Percentiles rank a stretch among this genome's conserved stretches.
phyloP scores from a whole-genome alignment of 2,888 invertebrate genomes.

The Nezara viridula region DNA sequence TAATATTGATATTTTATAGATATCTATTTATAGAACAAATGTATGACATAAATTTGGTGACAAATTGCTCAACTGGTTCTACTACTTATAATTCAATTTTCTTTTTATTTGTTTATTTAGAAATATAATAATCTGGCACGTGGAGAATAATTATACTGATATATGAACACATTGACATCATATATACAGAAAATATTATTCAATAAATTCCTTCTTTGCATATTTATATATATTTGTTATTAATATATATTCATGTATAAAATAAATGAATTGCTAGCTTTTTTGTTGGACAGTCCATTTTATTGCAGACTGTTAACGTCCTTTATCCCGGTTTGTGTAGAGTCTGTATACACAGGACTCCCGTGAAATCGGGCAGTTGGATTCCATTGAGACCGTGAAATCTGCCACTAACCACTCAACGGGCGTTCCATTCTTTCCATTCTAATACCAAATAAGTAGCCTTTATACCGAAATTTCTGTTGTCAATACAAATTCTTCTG shows the following conservation, averaged over 20 bases:
- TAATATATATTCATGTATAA: background rate
- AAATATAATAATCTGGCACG: no score
- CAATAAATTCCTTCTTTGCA: no score
- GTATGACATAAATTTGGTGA: no score
- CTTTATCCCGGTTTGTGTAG: background rate
- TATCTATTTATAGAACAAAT: no score
- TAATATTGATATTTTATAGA: no score
- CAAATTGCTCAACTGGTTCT: no score
- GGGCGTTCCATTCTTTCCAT: background rate
- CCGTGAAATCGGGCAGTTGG: conserved; percentile 39
- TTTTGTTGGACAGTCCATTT: background rate
- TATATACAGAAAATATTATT: no score
- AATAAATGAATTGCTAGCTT: background rate
- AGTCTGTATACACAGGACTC: conserved; percentile 22
- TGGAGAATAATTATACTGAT: no score
- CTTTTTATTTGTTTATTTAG: no score
- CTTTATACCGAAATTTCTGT: background rate
- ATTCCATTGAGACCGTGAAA: conserved; percentile 47
- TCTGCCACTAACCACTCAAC: conserved; percentile 4
- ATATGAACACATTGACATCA: no score
- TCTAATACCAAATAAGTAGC: background rate
- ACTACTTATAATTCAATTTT: no score
- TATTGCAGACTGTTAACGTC: conserved; percentile 23
- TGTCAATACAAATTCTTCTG: background rate
- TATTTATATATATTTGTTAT: no score